phyloP scores from a whole-genome alignment of 2,113 vertebrate species.

The Aix galericulata region DNA sequence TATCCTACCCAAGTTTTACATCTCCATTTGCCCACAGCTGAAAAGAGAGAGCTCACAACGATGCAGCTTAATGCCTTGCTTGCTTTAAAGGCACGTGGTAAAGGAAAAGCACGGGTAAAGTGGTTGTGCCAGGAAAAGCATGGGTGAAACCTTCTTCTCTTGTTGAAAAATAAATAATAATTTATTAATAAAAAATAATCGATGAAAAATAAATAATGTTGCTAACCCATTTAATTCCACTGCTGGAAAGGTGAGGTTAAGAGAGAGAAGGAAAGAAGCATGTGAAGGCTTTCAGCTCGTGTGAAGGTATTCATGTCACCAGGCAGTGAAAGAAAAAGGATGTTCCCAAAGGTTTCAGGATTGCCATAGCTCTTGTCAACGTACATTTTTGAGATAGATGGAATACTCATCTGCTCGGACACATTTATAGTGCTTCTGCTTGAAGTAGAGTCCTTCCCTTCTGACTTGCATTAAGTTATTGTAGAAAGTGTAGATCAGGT shows the following conservation, averaged over 20 bases:
- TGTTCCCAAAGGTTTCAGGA: background rate
- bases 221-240: background rate
- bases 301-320: background rate
- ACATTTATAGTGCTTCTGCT: slow-evolving; percentile 72
- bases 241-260: background rate
- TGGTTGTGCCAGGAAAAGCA: background rate
- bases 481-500: slow-evolving; percentile 68
- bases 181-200: background rate
- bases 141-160: background rate
- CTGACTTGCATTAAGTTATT: slow-evolving; percentile 69
- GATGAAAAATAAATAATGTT: background rate
- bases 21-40: background rate
- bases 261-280: background rate
- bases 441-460: slow-evolving; percentile 74
- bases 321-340: background rate
- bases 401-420: slow-evolving; percentile 75
- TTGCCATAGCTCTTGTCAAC: slow-evolving; percentile 2
- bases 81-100: background rate
- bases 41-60: background rate
- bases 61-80: background rate
- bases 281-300: background rate
- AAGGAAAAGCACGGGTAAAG: too few species aligned
- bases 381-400: slow-evolving; percentile 76
- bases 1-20: background rate
- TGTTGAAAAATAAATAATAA: background rate